phyloP scores from a whole-genome alignment of 2,113 vertebrate genomes.

The Sardina pilchardus region DNA sequence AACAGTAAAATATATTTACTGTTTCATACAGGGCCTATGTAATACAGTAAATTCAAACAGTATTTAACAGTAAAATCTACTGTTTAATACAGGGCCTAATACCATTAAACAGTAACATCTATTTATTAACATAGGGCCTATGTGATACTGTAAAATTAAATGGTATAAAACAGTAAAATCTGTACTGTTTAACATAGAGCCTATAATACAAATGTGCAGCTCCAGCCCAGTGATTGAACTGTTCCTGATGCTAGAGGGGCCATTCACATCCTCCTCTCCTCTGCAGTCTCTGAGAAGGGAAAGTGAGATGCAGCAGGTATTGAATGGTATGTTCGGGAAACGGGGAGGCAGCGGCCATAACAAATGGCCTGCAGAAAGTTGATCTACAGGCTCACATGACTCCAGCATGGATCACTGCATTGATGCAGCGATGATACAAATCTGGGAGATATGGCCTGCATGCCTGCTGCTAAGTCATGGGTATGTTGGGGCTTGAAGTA shows the following conservation, averaged over 20 bases:
- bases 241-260: background rate
- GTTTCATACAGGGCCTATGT: too few relatives aligned
- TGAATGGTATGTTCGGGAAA: slow-evolving; percentile 69
- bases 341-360: slow-evolving; percentile 59
- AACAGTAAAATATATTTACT: too few relatives aligned
- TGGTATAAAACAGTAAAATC: too few relatives aligned
- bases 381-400: slow-evolving; percentile 68
- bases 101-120: too few relatives aligned
- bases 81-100: too few relatives aligned
- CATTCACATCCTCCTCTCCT: background rate
- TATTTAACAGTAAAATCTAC: too few relatives aligned
- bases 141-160: background rate
- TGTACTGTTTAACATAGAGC: too few relatives aligned
- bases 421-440: slow-evolving; percentile 55
- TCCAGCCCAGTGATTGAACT: background rate
- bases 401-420: slow-evolving; percentile 41
- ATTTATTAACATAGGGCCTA: too few relatives aligned
- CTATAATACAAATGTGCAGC: too few relatives aligned
- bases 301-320: slow-evolving; percentile 42
- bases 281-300: background rate
- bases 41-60: too few relatives aligned
- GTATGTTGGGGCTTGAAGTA: slow-evolving; percentile 30
- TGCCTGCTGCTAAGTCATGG: slow-evolving; percentile 60
- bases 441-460: slow-evolving; percentile 40
- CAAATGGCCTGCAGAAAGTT: slow-evolving; percentile 66